phyloP scores from a whole-genome alignment of 2,113 vertebrate species.

The Poeciliopsis turrubarensis region DNA sequence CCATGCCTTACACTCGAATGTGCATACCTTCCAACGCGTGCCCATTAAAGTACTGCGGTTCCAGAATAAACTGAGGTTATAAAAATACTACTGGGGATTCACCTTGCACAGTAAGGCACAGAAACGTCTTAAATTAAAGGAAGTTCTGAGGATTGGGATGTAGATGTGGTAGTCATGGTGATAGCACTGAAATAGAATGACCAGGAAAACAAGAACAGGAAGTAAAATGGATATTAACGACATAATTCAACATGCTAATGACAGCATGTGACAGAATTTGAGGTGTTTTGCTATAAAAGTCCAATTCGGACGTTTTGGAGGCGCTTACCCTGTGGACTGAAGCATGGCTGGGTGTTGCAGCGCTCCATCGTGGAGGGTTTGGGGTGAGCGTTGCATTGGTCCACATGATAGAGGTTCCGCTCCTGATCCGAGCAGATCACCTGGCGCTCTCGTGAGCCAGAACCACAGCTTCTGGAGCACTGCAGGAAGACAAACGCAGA shows the following conservation, averaged over 20 bases:
- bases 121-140: not conserved
- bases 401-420: conserved; percentile 79
- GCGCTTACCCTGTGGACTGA: conserved; percentile 85
- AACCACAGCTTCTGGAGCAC: conserved; percentile 91
- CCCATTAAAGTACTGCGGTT: not conserved
- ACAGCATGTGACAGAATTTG: not conserved
- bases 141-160: not conserved
- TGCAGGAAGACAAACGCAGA: conserved; percentile 48
- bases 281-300: too few relatives aligned
- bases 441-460: conserved; percentile 87
- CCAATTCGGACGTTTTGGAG: not conserved
- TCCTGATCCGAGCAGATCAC: conserved; percentile 87
- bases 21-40: too few relatives aligned
- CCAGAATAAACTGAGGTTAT: not conserved
- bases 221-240: not conserved
- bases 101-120: not conserved
- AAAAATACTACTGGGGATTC: not conserved
- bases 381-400: conserved; percentile 73
- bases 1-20: not conserved
- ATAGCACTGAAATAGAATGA: not conserved
- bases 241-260: not conserved
- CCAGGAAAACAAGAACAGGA: not conserved
- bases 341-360: conserved; percentile 91
- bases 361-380: conserved; percentile 83
- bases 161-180: not conserved